These are phyloP conservation scores for Germaria angustata DNA, from an alignment of 2,888 invertebrate genomes.

Conservation along the genomic window DNA sequence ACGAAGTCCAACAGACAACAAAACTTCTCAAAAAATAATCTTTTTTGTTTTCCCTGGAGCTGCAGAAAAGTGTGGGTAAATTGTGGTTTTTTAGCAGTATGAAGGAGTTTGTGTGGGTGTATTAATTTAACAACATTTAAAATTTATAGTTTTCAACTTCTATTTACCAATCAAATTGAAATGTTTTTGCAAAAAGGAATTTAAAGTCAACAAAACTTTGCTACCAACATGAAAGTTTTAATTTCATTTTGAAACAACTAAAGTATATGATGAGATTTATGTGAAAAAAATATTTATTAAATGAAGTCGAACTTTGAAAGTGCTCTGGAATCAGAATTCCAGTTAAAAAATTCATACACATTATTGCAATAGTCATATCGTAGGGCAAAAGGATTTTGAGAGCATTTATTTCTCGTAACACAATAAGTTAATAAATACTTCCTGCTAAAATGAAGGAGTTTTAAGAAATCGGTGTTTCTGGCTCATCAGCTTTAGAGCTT, in stretches of 20 bases:
- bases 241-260: constrained; percentile 46
- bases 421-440: too few relatives aligned
- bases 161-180: constrained; percentile 55
- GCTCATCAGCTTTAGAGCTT: too few relatives aligned
- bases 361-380: too few relatives aligned
- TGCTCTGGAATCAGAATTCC: background rate
- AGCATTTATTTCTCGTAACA: too few relatives aligned
- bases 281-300: background rate
- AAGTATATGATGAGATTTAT: background rate
- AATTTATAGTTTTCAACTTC: constrained; percentile 66
- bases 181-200: constrained; percentile 32
- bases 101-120: background rate
- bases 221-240: constrained; percentile 49
- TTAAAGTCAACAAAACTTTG: constrained; percentile 22
- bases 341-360: too few relatives aligned
- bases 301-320: background rate
- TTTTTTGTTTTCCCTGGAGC: background rate
- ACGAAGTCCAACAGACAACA: constrained; percentile 52
- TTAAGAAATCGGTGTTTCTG: too few relatives aligned
- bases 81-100: constrained; percentile 8
- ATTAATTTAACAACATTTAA: constrained; percentile 51
- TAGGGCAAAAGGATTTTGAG: too few relatives aligned
- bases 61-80: background rate
- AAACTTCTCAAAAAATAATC: constrained; percentile 43
- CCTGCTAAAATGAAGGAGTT: too few relatives aligned